Base-by-base conservation (phyloP, 2,888 invertebrate species). In the Coleophora flavipennella region DNA sequence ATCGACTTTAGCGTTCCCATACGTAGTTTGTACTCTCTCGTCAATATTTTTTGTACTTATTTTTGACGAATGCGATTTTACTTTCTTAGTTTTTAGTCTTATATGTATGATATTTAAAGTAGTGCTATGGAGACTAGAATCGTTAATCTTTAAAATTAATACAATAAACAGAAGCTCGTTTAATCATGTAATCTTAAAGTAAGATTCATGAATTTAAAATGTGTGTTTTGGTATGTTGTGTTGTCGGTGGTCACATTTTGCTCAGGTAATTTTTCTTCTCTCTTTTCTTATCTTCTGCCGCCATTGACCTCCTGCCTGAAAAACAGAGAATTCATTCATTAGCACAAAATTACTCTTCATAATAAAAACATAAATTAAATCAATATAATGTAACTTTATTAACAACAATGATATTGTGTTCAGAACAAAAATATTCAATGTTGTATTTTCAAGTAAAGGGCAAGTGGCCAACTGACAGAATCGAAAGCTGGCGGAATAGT, bases 121-220 rank as follows among this genome's bases (percentile, higher is more conserved):
- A 79, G 78, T 80, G 80, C 80, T 80, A 75, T 71, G 63, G 72
- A 72, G 83, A 84, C 83, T 84, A 84, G 83, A 84, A 74, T 84
- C 73, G 83, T 83, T 69, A 60, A 29, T 32, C 14, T 29, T 67
- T 75, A 70, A 73, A 67, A 58, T 67, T 66, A 39, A 70, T 70
- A 71, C 59, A 74, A 75, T 81, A 78, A 81, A 79, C 79, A 74
- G 50, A 52, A 53, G 39, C 46, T 46, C 46, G 50, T 65, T 62
- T 66, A 64, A 77, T 83, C 80, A 83, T 78, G 80, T 79, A 64
- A 74, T 74, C 79, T 68, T 67, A 57, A 38, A 41, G 45, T 40
- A 57, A 59, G 78, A 77, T 53, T 73, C 79, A 76, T 81, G 76
- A 77, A 71, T 80, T 64, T 77, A 67, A 64, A 62, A n/a, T n/a